Percentiles rank a stretch among this genome's conserved stretches.
Conservation (phyloP, 2,888 invertebrate genomes). For the Cyrtodaria siliqua region DNA sequence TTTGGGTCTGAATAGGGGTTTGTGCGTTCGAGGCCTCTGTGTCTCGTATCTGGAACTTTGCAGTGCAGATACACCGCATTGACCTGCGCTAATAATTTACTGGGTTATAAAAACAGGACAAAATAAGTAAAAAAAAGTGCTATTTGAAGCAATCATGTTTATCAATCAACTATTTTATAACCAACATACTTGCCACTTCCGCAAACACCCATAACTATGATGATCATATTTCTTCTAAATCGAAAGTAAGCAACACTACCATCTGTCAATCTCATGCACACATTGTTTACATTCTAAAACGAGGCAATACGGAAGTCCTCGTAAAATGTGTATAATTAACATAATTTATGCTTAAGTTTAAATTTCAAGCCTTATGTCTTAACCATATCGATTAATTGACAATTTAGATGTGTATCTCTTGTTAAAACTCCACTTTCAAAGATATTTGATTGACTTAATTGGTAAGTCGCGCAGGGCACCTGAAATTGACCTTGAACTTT, state of each 20-base stretch:
- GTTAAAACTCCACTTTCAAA: background rate
- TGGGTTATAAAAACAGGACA: no score
- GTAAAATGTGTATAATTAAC: slow-evolving; percentile 33
- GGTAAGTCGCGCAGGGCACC: slow-evolving; percentile 43
- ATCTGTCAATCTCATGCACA: slow-evolving; percentile 28
- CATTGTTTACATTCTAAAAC: slow-evolving; percentile 51
- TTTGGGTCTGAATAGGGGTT: no score
- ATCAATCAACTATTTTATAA: background rate
- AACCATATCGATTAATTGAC: slow-evolving; percentile 21
- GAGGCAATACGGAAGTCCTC: slow-evolving; percentile 63
- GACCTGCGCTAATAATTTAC: no score
- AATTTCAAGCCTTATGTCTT: slow-evolving; percentile 9
- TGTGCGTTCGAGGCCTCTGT: no score
- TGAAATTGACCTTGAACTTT: slow-evolving; percentile 65
- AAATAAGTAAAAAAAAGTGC: no score
- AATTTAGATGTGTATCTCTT: background rate
- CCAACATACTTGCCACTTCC: slow-evolving; percentile 76
- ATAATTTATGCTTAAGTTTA: slow-evolving; percentile 50
- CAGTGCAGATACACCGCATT: no score
- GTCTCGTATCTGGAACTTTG: no score
- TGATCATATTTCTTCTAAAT: slow-evolving; percentile 61
- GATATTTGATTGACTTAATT: background rate
- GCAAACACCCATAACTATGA: slow-evolving; percentile 78
- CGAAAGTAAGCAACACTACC: slow-evolving; percentile 1
- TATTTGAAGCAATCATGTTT: no score